Evolutionary conservation across 1,140 invertebrate species (phyloP).

Genomic region (Ceratitis capitata): DNA sequence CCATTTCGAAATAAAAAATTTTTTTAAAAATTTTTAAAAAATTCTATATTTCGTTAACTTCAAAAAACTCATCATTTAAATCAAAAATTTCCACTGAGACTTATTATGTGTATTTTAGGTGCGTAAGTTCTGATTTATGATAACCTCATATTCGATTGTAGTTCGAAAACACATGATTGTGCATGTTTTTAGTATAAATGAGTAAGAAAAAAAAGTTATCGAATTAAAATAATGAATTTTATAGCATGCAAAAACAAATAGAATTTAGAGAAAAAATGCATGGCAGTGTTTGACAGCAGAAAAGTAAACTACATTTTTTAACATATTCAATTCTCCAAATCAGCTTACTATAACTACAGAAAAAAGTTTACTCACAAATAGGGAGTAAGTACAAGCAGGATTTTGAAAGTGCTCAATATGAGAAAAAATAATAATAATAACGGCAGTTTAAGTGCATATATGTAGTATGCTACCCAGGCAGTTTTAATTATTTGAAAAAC

Average conservation of each 20-base stretch:
- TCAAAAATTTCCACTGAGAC: not conserved
- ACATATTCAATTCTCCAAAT: too few relatives aligned
- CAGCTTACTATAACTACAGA: too few relatives aligned
- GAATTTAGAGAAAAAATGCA: not conserved
- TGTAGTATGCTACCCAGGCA: not conserved
- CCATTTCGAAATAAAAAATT: not conserved
- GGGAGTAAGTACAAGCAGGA: not conserved
- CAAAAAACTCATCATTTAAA: too few relatives aligned
- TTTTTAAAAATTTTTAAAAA: too few relatives aligned
- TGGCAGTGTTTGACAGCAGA: not conserved
- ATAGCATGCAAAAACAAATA: not conserved
- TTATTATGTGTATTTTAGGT: not conserved
- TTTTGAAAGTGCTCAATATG: not conserved
- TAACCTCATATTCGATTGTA: not conserved
- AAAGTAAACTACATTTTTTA: too few relatives aligned
- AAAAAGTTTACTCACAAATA: too few relatives aligned
- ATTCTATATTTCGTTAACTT: too few relatives aligned
- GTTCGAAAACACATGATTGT: too few relatives aligned
- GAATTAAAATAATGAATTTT: not conserved
- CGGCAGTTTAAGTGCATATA: not conserved
- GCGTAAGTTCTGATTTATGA: not conserved
- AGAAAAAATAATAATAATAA: not conserved
- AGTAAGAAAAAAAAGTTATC: not conserved
- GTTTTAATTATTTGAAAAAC: not conserved
- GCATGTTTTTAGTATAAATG: constrained; percentile 21